These are phyloP conservation scores for Mercenaria mercenaria DNA, from an alignment of 1,140 invertebrate genomes.

Conservation along the genomic window DNA sequence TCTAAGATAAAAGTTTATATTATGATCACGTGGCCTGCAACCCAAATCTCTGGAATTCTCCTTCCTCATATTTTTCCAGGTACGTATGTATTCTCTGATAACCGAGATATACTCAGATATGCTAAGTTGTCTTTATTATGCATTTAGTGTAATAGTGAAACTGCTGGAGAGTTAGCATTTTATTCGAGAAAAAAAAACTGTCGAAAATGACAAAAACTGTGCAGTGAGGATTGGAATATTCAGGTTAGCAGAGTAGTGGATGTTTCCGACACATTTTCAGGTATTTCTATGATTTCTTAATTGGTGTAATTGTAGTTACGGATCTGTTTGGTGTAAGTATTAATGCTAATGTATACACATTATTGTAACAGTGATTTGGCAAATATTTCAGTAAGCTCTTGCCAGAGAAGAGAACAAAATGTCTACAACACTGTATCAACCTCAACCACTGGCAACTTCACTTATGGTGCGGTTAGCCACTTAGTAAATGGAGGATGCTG, in stretches of 20 bases:
- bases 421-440: too few species aligned
- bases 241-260: not conserved
- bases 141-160: not conserved
- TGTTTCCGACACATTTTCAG: not conserved
- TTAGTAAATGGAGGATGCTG: too few species aligned
- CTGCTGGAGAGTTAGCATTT: not conserved
- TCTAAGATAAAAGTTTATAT: constrained; percentile 13
- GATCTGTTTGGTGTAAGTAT: not conserved
- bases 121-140: not conserved
- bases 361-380: not conserved
- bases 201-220: not conserved
- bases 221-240: not conserved
- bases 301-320: too few species aligned
- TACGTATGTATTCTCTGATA: not conserved
- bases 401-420: too few species aligned
- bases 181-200: not conserved
- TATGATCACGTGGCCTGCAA: not conserved
- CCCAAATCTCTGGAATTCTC: not conserved
- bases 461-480: too few species aligned
- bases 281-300: not conserved
- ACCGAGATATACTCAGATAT: not conserved
- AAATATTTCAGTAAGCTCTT: too few species aligned
- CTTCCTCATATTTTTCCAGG: not conserved
- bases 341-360: not conserved
- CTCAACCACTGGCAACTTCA: too few species aligned